These are phyloP conservation scores for Todiramphus chloris DNA, from an alignment of 2,113 vertebrate genomes.

Conservation along the genomic window DNA sequence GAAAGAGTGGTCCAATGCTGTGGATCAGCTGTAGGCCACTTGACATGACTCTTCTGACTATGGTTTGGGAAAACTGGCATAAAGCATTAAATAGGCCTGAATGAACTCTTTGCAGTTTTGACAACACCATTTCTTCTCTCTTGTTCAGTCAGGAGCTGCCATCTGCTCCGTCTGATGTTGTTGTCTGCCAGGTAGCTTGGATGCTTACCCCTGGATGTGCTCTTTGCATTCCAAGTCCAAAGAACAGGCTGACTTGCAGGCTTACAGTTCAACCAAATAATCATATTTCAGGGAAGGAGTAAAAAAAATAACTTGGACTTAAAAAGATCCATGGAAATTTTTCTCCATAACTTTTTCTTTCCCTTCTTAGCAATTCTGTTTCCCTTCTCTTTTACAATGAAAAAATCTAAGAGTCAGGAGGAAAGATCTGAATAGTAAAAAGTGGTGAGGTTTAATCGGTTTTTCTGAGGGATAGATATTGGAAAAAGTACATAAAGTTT, in stretches of 20 bases:
- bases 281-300: neutral
- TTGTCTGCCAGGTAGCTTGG: slow-evolving; percentile 3
- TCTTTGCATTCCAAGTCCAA: neutral
- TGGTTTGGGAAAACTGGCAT: neutral
- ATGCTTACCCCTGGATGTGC: neutral
- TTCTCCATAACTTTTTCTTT: neutral
- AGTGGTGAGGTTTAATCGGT: neutral
- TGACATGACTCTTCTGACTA: neutral
- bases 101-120: neutral
- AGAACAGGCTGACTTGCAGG: neutral
- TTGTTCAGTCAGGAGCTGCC: neutral
- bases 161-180: slow-evolving; percentile 31
- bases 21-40: neutral
- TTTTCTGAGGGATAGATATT: neutral
- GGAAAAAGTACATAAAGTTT: neutral
- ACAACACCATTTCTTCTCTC: neutral
- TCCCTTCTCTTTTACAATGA: neutral
- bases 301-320: neutral
- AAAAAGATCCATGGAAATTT: neutral
- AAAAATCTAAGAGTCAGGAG: neutral
- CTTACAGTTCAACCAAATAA: neutral
- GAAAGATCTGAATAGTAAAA: neutral
- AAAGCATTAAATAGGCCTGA: neutral
- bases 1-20: neutral
- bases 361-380: neutral